Evolutionary conservation across 1,140 invertebrate species (phyloP).

Genomic region (Telenomus remus): DNA sequence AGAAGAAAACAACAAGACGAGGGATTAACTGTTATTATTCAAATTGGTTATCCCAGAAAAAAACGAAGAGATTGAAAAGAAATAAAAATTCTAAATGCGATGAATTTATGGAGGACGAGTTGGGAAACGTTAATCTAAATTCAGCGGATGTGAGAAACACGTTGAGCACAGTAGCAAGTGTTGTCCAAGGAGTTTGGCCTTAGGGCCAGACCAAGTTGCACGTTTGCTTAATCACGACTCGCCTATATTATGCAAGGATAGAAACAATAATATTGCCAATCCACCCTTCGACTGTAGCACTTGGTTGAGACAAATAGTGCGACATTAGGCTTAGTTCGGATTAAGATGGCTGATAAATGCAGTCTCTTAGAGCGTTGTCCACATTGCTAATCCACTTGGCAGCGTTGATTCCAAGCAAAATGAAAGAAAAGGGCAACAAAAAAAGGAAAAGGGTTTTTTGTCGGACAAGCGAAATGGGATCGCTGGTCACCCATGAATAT

Average conservation of each 20-base stretch:
- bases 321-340: conserved; percentile 70
- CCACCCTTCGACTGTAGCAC: conserved; percentile 42
- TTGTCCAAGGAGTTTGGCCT: conserved; percentile 58
- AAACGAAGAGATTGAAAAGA: not conserved
- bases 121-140: too few species aligned
- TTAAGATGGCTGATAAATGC: conserved; percentile 69
- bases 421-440: not conserved
- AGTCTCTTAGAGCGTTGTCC: conserved; percentile 45
- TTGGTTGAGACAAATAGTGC: conserved; percentile 69
- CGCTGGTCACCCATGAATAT: conserved; percentile 46
- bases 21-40: too few species aligned
- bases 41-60: not conserved
- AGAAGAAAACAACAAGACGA: not conserved
- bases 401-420: conserved; percentile 11
- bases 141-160: too few species aligned
- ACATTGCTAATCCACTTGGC: conserved; percentile 32
- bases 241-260: conserved; percentile 73
- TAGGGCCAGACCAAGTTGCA: conserved; percentile 67
- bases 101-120: too few species aligned
- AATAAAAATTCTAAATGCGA: too few species aligned
- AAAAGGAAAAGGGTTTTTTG: not conserved
- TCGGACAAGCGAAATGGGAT: conserved; percentile 16
- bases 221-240: conserved; percentile 69
- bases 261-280: conserved; percentile 73
- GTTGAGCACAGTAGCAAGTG: conserved; percentile 5